Percentiles rank a stretch among this genome's conserved stretches.
Conservation (phyloP, 2,888 invertebrate genomes). For the Mantis religiosa region DNA sequence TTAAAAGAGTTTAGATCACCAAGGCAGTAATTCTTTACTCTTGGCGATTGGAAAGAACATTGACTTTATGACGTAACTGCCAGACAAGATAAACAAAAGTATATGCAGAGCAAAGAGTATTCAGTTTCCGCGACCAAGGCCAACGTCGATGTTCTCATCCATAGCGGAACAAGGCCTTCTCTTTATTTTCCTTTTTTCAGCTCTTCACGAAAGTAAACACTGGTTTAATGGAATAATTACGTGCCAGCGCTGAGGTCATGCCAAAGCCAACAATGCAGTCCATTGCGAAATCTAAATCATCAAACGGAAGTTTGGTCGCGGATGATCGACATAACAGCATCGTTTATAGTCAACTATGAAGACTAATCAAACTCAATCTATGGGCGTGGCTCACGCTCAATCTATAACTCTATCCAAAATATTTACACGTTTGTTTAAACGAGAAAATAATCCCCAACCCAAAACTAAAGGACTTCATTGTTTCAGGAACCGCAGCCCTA, state of each 20-base stretch:
- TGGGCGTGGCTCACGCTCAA: too few species aligned
- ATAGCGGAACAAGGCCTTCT: not conserved
- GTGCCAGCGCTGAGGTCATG: not conserved
- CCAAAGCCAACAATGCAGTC: not conserved
- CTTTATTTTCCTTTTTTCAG: not conserved
- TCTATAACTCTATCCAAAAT: too few species aligned
- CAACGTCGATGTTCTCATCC: not conserved
- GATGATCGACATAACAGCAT: not conserved
- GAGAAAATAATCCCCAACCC: too few species aligned
- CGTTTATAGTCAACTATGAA: too few species aligned
- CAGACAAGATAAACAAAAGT: not conserved
- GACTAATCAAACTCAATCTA: too few species aligned
- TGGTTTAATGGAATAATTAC: not conserved
- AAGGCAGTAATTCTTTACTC: too few species aligned
- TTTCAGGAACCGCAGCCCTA: too few species aligned
- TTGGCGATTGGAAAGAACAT: not conserved
- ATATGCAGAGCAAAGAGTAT: not conserved
- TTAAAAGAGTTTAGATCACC: too few species aligned
- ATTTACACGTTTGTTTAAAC: too few species aligned
- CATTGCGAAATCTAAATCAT: not conserved
- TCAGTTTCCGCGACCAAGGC: not conserved
- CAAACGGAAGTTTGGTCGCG: not conserved
- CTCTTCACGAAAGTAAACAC: not conserved
- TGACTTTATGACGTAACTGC: not conserved
- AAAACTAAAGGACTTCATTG: too few species aligned